Evolutionary conservation across 92 coral and sea anemone species (phyloP), one percentile per base, ranked within the genome.

Genomic region (Epizoanthus scotinus): DNA sequence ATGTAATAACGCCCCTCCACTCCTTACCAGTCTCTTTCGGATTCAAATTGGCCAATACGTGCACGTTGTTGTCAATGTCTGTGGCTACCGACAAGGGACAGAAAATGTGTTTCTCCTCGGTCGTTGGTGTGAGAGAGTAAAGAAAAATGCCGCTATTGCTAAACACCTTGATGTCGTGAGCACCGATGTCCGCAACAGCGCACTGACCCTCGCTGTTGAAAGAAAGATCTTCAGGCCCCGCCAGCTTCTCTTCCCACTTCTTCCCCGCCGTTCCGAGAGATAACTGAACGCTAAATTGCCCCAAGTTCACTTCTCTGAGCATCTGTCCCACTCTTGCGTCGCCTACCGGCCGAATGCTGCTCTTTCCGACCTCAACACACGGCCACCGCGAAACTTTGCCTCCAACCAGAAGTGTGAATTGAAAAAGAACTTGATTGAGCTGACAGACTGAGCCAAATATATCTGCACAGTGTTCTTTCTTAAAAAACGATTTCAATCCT

Each of bases 31-130:
- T 28, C 68, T 67, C 27, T 20, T 10, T 13, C 2, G 81, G 68
- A 27, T 75, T 75, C 67, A 75, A 36, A 22, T 31, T 75, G 42
- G 81, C 69, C 34, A 75, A 59, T 40, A 75, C 81, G 9, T 75
- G 42, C 5, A 75, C 17, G 52, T 75, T 59, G 3, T 75, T 17
- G 19, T 40, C 40, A 17, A 10, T 22, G 81, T 75, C 81, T 20
- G 81, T 75, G 10, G 69, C 53, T 8, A 75, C 81, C 12, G 81
- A 75, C 81, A 75, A 22, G 19, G 81, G 81, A 55, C 67, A 59
- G 55, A 75, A 75, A 58, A 75, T 59, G 7, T 59, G 52, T 21
- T 58, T 20, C 7, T 42, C 54, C 31, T 75, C 81, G 18, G 27
- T 36, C 15, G 81, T 55, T 3, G 36, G 81, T 20, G 38, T 67